Conservation (phyloP, 2,113 vertebrate genomes). For the Mohoua ochrocephala region DNA sequence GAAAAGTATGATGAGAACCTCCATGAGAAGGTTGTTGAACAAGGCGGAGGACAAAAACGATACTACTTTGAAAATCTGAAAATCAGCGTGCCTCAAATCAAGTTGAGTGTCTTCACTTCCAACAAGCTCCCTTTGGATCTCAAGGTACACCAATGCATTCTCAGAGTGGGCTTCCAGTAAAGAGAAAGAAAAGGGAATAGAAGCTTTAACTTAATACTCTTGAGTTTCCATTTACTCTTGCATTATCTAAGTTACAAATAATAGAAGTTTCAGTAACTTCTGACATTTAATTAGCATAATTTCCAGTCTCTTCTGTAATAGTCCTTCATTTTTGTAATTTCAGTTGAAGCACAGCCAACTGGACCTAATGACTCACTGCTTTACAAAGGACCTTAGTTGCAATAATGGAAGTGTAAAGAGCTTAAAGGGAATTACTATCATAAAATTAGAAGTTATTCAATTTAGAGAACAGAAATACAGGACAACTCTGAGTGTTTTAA, state of each 20-base stretch:
- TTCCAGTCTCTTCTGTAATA: not conserved
- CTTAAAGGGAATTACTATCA: not conserved
- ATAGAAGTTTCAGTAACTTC: not conserved
- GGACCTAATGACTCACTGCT: not conserved
- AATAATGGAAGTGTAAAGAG: not conserved
- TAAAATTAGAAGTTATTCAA: not conserved
- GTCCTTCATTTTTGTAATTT: not conserved
- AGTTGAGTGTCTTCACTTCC: constrained; percentile 94
- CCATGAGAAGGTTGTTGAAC: constrained; percentile 82
- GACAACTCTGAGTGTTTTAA: not conserved
- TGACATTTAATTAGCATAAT: not conserved
- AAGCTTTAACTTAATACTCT: not conserved
- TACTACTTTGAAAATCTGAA: constrained; percentile 99
- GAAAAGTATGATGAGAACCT: constrained; percentile 92
- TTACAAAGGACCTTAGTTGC: not conserved
- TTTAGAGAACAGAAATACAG: not conserved
- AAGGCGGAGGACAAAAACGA: constrained; percentile 72
- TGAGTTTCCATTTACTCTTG: not conserved
- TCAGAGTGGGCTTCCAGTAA: not conserved
- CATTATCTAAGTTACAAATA: not conserved
- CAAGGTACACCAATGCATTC: constrained; percentile 75
- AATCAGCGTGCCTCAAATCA: constrained; percentile 94
- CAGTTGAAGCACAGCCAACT: not conserved
- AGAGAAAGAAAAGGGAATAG: not conserved
- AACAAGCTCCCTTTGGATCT: constrained; percentile 91